Percentiles rank a stretch among this genome's conserved stretches.
These are phyloP conservation scores for Hecatera dysodea DNA, from an alignment of 2,888 invertebrate genomes.

Conservation along the genomic window DNA sequence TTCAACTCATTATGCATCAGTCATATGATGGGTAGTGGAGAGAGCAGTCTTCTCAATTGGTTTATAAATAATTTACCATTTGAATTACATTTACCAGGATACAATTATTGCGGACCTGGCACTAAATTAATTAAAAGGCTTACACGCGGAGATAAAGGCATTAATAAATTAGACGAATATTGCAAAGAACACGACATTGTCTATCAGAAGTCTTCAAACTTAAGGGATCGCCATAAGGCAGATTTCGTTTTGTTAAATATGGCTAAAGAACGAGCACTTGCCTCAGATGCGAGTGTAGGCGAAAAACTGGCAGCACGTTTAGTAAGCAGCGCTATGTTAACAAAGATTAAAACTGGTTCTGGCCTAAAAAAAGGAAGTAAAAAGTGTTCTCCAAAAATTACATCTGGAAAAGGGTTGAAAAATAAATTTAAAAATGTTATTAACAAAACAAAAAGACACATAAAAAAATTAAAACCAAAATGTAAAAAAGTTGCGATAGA, in stretches of 20 bases:
- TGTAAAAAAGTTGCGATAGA: not conserved
- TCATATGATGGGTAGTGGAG: conserved; percentile 2
- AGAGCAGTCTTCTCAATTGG: conserved; percentile 5
- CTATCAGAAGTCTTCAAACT: not conserved
- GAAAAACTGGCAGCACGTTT: not conserved
- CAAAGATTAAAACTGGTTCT: not conserved
- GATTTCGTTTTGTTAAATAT: conserved; percentile 15
- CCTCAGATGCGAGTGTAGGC: conserved; percentile 4
- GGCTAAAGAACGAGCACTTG: conserved; percentile 2
- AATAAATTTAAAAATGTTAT: not conserved
- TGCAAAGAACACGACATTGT: not conserved
- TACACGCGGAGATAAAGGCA: not conserved
- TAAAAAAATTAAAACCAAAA: not conserved
- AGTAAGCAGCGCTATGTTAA: not conserved
- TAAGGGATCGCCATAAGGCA: not conserved
- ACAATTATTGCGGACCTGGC: not conserved
- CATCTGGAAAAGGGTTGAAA: not conserved
- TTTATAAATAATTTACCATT: conserved; percentile 2
- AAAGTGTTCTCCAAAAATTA: not conserved
- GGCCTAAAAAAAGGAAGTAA: not conserved
- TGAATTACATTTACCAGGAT: conserved; percentile 9
- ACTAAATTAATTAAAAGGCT: conserved; percentile 6
- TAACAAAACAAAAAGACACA: not conserved
- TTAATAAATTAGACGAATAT: conserved; percentile 9
- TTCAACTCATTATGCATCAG: not conserved